Conservation (phyloP, 2,113 vertebrate genomes). For the Mormoops blainvillei region DNA sequence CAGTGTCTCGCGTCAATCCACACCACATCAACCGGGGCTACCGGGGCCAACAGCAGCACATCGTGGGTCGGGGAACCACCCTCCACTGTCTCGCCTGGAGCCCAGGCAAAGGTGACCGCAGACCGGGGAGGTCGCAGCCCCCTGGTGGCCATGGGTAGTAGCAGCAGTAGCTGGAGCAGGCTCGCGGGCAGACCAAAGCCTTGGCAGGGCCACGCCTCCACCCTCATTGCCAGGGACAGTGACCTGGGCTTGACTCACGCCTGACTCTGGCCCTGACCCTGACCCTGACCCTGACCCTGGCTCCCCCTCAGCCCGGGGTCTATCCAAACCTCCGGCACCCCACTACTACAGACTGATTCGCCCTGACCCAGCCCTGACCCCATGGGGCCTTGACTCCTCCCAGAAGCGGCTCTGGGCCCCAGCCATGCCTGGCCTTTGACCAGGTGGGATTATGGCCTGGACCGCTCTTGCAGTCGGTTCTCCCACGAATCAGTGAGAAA, state of each 20-base stretch:
- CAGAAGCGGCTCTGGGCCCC: not conserved
- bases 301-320: not conserved
- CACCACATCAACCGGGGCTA: not conserved
- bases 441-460: not conserved
- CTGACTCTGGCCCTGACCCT: not conserved
- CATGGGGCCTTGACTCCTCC: not conserved
- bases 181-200: not conserved
- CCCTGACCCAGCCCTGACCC: not conserved
- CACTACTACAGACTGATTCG: no score
- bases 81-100: not conserved
- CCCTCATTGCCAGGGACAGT: not conserved
- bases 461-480: not conserved
- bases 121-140: no score
- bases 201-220: no score
- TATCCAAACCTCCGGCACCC: not conserved
- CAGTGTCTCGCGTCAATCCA: not conserved
- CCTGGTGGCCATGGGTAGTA: not conserved
- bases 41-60: not conserved
- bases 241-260: not conserved
- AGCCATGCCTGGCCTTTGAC: no score
- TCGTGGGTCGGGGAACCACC: no score
- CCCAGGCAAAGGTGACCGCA: not conserved
- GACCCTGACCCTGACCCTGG: not conserved
- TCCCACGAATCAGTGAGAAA: not conserved
- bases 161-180: not conserved